Evolutionary conservation across 2,888 invertebrate genomes (phyloP).

Genomic region (Coecobrya sp.): DNA sequence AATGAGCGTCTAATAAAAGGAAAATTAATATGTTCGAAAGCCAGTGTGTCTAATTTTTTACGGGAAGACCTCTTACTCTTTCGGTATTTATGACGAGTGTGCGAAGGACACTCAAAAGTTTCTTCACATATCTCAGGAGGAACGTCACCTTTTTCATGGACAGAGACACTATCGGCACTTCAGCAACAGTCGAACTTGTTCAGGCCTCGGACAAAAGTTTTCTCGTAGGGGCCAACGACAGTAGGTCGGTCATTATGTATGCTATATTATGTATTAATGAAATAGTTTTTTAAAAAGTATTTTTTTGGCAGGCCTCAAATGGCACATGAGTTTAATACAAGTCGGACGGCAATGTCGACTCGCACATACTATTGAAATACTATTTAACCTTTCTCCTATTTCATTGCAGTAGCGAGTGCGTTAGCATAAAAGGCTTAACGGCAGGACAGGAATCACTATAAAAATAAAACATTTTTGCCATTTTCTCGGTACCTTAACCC

Average conservation of each 20-base stretch:
- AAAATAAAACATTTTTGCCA: too few relatives aligned
- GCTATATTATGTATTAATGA: neutral
- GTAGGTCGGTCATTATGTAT: slow-evolving; percentile 58
- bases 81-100: slow-evolving; percentile 80
- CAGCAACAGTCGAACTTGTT: slow-evolving; percentile 64
- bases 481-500: too few relatives aligned
- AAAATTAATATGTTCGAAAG: neutral
- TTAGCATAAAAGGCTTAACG: too few relatives aligned
- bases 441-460: too few relatives aligned
- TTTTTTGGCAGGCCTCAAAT: too few relatives aligned
- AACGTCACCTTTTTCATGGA: slow-evolving; percentile 77
- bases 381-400: too few relatives aligned
- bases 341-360: too few relatives aligned
- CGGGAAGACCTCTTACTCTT: slow-evolving; percentile 1
- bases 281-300: neutral
- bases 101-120: slow-evolving; percentile 76
- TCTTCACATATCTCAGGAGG: slow-evolving; percentile 80
- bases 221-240: slow-evolving; percentile 72
- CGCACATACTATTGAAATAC: too few relatives aligned
- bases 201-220: slow-evolving; percentile 76
- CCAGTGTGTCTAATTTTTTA: neutral
- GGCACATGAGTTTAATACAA: too few relatives aligned
- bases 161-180: slow-evolving; percentile 57
- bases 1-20: neutral
- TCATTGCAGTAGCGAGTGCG: too few relatives aligned